Evolutionary conservation across 2,113 vertebrate genomes (phyloP).

Genomic region (Zapornia atra): DNA sequence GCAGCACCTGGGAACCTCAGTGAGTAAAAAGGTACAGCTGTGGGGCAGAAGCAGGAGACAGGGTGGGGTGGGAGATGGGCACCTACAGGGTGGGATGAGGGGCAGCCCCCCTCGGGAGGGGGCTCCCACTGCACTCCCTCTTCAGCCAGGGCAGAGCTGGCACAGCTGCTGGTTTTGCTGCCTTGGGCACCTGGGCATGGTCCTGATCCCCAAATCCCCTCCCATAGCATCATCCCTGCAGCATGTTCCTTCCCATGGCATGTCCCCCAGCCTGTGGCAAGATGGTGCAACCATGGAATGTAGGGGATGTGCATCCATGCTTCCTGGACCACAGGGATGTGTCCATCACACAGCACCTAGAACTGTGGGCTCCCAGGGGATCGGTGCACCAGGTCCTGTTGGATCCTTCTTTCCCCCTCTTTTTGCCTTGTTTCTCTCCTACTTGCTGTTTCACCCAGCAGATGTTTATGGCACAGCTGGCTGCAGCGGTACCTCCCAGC

Average conservation of each 20-base stretch:
- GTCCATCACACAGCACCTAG: neutral
- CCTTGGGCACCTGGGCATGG: neutral
- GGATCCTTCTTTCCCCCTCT: neutral
- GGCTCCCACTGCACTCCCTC: neutral
- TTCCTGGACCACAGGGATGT: neutral
- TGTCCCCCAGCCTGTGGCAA: neutral
- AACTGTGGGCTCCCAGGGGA: accelerated
- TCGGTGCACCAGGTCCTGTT: neutral
- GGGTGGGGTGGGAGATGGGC: neutral
- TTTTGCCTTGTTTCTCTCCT: neutral
- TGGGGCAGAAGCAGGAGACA: accelerated
- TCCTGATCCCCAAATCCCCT: neutral
- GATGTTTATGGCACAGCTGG: neutral
- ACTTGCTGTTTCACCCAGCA: neutral
- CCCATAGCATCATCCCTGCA: neutral
- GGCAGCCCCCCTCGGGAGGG: neutral
- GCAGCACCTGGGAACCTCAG: neutral
- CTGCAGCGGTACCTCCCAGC: neutral
- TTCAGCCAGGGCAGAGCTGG: neutral
- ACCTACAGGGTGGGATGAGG: neutral
- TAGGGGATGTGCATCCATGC: neutral
- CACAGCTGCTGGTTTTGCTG: accelerated
- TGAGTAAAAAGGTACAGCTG: neutral
- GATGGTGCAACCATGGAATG: neutral
- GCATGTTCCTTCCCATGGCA: neutral